phyloP scores from a whole-genome alignment of 2,113 vertebrate species.

The Puffinus mauretanicus region DNA sequence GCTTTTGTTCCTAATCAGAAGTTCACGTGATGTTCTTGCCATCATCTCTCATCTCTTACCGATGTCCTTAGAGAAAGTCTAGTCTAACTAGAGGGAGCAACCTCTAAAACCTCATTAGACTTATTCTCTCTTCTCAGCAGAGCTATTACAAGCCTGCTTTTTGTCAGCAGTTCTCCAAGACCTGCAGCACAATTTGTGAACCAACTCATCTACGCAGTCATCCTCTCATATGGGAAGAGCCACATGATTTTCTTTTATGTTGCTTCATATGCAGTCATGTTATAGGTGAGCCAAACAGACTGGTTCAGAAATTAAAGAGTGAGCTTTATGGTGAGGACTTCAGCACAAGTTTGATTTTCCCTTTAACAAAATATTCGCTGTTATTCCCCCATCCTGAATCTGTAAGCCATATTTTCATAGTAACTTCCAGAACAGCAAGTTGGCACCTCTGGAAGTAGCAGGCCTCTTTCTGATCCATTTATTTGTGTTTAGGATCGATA shows the following conservation, averaged over 20 bases:
- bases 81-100: background rate
- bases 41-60: background rate
- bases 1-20: background rate
- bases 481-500: background rate
- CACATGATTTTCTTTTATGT: constrained; percentile 50
- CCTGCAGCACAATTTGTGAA: constrained; percentile 20
- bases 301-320: constrained; percentile 62
- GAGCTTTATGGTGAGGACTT: background rate
- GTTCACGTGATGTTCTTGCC: background rate
- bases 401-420: background rate
- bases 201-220: constrained; percentile 44
- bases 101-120: constrained; percentile 8
- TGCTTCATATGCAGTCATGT: constrained; percentile 42
- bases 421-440: background rate
- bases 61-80: background rate
- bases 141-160: constrained; percentile 31
- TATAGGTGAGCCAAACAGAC: constrained; percentile 33
- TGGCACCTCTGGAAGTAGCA: background rate
- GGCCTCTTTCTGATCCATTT: background rate
- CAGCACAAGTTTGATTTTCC: background rate
- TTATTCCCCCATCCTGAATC: background rate
- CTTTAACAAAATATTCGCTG: background rate
- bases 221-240: constrained; percentile 21
- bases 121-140: constrained; percentile 15
- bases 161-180: constrained; percentile 56